Evolutionary conservation across 2,113 vertebrate species (phyloP), one percentile per base, ranked within the genome.

Genomic region (Vulpes vulpes): DNA sequence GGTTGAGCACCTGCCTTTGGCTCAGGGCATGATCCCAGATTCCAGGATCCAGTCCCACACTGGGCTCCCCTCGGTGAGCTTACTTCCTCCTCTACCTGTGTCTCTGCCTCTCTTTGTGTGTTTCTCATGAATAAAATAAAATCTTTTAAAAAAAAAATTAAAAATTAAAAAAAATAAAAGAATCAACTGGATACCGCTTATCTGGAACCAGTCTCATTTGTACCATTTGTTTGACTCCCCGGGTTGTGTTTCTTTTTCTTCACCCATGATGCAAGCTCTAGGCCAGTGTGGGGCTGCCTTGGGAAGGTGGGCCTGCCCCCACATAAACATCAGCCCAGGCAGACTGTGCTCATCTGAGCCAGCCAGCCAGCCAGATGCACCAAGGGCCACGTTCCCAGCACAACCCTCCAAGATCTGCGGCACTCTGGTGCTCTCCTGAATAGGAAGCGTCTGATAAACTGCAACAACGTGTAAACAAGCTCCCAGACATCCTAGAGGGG

Each of bases 121-220:
- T 43, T 7, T 43, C 43, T 43, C 43, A 43, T 43, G 43, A 43
- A 43, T 43, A 43, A 43, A 43, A 43, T 43, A 43, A 43, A 43
- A 43, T 43, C 43, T 43, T 43, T 43, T 7, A 43, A 43, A 43
- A 43, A 43, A 43, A 43, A 43, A 43, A 43, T 43, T 43, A 43
- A 43, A 43, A 43, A 43, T 43, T 43, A 43, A 43, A 43, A 43
- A 43, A 43, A 43, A 7, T 43, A 43, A 43, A 43, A 43, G 6
- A 59, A 16, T 2, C 15, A 23, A 14, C 67, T 5, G 10, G 15
- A 19, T 0, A 6, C 8, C 80, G 16, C 57, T 35, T 19, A 4
- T 2, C 23, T 1, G 1, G 51, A 22, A 35, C 25, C 20, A 43
- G 22, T 7, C 51, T 25, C 3, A 9, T 5, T 0, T 4, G 35